phyloP scores from a whole-genome alignment of 1,140 invertebrate species.

The Globodera rostochiensis region DNA sequence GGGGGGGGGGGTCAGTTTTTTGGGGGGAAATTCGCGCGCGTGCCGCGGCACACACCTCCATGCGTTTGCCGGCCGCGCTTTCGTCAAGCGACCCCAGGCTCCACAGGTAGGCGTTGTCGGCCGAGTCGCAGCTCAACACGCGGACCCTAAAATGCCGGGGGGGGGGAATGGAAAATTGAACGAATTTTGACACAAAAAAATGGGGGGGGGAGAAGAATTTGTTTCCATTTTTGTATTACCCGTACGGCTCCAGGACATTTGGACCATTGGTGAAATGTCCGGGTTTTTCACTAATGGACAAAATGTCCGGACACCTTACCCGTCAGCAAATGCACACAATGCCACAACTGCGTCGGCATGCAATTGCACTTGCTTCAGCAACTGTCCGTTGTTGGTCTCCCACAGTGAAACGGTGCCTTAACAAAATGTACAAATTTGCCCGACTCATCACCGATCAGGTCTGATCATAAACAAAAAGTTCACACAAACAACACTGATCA shows the following conservation, averaged over 20 bases:
- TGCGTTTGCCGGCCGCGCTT: conserved; percentile 14
- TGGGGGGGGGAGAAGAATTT: too few species aligned
- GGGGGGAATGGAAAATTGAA: neutral
- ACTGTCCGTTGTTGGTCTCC: conserved; percentile 46
- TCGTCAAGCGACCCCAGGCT: conserved; percentile 41
- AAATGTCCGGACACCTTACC: neutral
- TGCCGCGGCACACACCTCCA: neutral
- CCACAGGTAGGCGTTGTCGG: conserved; percentile 42
- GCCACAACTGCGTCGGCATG: conserved; percentile 34
- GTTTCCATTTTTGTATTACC: too few species aligned
- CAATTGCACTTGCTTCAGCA: conserved; percentile 48
- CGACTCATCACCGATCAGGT: too few species aligned
- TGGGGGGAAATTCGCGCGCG: neutral
- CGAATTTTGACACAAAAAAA: conserved; percentile 1
- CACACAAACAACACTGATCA: too few species aligned
- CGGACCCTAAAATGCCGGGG: conserved; percentile 13
- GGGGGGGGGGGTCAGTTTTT: conserved; percentile 4
- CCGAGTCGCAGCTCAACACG: conserved; percentile 44
- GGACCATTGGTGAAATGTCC: too few species aligned
- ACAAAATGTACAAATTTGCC: neutral
- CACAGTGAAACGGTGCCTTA: conserved; percentile 44
- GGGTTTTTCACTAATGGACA: too few species aligned
- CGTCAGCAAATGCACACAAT: conserved; percentile 32
- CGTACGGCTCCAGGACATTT: too few species aligned
- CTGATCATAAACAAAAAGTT: too few species aligned